Conservation (phyloP, 1,140 invertebrate genomes). For the Sycobia sp. region DNA sequence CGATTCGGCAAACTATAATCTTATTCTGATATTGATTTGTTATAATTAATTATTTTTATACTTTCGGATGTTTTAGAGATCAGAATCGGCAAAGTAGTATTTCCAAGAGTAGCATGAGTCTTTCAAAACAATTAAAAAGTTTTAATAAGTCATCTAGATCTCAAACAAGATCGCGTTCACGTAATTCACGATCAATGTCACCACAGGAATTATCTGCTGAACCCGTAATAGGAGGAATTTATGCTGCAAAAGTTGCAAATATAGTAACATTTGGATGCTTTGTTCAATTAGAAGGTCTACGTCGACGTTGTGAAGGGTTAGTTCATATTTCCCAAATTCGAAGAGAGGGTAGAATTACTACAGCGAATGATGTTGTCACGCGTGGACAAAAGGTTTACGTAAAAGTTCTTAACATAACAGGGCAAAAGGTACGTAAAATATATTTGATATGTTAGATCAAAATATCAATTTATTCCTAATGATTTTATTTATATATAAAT, state of each 20-base stretch:
- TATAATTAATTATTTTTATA: neutral
- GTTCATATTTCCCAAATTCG: constrained; percentile 97
- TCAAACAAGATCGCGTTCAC: constrained; percentile 48
- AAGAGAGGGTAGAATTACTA: constrained; percentile 90
- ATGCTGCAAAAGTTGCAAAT: constrained; percentile 92
- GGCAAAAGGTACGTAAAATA: constrained; percentile 74
- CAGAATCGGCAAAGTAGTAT: neutral
- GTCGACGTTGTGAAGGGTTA: constrained; percentile 89
- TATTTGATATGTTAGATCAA: neutral
- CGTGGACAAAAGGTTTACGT: constrained; percentile 87
- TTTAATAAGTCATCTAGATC: constrained; percentile 21
- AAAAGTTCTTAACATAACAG: constrained; percentile 88
- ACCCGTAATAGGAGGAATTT: constrained; percentile 75
- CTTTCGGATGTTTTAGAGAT: neutral
- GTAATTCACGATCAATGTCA: constrained; percentile 44
- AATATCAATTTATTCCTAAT: too few species aligned
- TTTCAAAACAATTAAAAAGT: neutral
- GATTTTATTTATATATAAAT: too few species aligned
- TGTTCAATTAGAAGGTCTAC: constrained; percentile 91
- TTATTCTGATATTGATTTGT: too few species aligned
- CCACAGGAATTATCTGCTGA: constrained; percentile 55
- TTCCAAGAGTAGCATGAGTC: neutral
- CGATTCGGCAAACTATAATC: too few species aligned
- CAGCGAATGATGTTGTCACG: constrained; percentile 91
- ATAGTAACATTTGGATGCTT: constrained; percentile 98